Base-by-base conservation (phyloP, 1,140 invertebrate species). In the Sycophaga agraensis region DNA sequence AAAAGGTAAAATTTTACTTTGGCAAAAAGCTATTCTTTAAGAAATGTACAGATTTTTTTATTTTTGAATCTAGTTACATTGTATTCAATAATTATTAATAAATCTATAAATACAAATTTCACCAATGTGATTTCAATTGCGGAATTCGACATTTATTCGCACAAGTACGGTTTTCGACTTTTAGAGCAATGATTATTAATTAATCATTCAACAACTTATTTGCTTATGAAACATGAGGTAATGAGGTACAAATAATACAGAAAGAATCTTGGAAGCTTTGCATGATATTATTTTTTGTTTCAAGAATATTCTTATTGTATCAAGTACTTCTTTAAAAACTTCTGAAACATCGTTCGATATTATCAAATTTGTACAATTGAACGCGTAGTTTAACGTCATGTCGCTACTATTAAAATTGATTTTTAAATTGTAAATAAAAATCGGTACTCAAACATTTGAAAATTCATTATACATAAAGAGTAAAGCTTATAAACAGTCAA, bases 41-140 rank as follows among this genome's bases (percentile, higher is more conserved):
- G 66, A 73, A 74, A 72, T 73, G 64, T 73, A 70, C 67, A 74
- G 34, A 55, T 59, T 71, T 71, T 70, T 73, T 70, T 54, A 59
- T 61, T 54, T 50, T 70, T 68, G 62, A 70, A 57, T 64, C 70
- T 61, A 61, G 58, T 62, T 55, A 63, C 70, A 67, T 54, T 70
- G 60, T 71, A 74, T 69, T 66, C 63, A 73, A 70, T 68, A 73
- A 63, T 68, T 58, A 70, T 54, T 37, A 63, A 70, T 68, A 71
- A 70, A 65, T 70, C 68, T 67, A 68, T 75, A 72, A 71, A 75
- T 75, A 75, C 69, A 74, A 70, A 59, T 68, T 65, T 50, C 49
- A 57, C 49, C 17, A 9, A 43, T 42, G 48, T 34, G 26, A 31
- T 42, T 7, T 42, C 26, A 61, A 6, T 45, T 60, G 28, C 35